Evolutionary conservation across 2,888 invertebrate genomes (phyloP).

Genomic region (Carcina quercana): DNA sequence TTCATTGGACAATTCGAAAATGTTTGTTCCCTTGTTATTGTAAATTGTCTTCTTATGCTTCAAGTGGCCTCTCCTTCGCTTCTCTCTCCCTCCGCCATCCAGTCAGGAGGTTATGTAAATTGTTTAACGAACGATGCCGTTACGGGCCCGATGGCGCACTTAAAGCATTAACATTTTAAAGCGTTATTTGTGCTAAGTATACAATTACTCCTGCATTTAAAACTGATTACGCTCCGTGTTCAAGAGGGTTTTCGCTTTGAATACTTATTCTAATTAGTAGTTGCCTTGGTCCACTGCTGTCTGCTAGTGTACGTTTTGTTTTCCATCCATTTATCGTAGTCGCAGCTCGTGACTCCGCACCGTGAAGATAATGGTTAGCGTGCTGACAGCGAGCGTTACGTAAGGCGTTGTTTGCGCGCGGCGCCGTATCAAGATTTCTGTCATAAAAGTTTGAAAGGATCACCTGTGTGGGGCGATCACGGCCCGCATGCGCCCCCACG

Average conservation of each 20-base stretch:
- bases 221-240: constrained; percentile 45
- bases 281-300: constrained; percentile 10
- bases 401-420: too few relatives aligned
- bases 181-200: constrained; percentile 57
- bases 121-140: constrained; percentile 54
- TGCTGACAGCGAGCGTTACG: too few relatives aligned
- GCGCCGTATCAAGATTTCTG: neutral
- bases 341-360: neutral
- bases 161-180: constrained; percentile 61
- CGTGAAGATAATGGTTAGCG: too few relatives aligned
- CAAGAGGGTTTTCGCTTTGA: constrained; percentile 33
- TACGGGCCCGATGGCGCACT: constrained; percentile 50
- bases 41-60: constrained; percentile 20
- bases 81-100: constrained; percentile 15
- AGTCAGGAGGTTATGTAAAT: constrained; percentile 54
- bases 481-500: constrained; percentile 20
- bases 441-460: neutral
- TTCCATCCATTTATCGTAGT: neutral
- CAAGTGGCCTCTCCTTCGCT: constrained; percentile 8
- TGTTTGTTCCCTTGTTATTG: constrained; percentile 17
- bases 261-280: constrained; percentile 46
- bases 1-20: constrained; percentile 1
- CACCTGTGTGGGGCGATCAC: neutral
- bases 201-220: constrained; percentile 59
- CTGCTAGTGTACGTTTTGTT: too few relatives aligned